Evolutionary conservation across 2,797 vertebrate genomes (phyloP).

Genomic region (Chelonia mydas): DNA sequence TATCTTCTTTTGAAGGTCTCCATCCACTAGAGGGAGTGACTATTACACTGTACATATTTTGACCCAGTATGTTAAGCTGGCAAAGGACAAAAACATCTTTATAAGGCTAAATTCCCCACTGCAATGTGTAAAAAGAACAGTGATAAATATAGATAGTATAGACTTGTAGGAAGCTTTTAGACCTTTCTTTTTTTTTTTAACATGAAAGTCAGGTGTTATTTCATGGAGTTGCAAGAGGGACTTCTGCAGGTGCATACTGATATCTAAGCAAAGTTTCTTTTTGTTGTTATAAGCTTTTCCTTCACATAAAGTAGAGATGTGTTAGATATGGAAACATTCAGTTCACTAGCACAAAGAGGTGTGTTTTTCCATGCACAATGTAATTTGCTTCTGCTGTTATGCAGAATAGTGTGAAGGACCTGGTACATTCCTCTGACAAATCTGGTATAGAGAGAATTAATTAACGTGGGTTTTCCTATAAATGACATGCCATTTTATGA

Average conservation of each 20-base stretch:
- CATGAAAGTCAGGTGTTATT: constrained; percentile 8
- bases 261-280: constrained; percentile 58
- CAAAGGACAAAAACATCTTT: constrained; percentile 3
- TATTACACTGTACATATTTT: constrained; percentile 13
- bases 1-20: not conserved
- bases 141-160: not conserved
- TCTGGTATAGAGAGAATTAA: constrained; percentile 70
- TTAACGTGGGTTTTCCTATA: constrained; percentile 72
- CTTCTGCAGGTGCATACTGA: constrained; percentile 44
- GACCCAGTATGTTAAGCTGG: constrained; percentile 6
- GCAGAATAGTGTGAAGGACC: constrained; percentile 30
- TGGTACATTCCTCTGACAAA: constrained; percentile 66
- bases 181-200: not conserved
- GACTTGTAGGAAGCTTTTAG: not conserved
- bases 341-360: constrained; percentile 39
- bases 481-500: constrained; percentile 56
- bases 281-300: constrained; percentile 41
- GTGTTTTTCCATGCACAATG: constrained; percentile 13
- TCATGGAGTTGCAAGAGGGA: not conserved
- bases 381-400: constrained; percentile 24
- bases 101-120: constrained; percentile 20
- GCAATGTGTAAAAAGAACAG: not conserved
- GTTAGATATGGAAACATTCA: constrained; percentile 15
- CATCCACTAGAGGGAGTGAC: not conserved
- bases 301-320: constrained; percentile 26